These are phyloP conservation scores for Tamandua tetradactyla DNA, from an alignment of 2,797 vertebrate species.

Conservation along the genomic window DNA sequence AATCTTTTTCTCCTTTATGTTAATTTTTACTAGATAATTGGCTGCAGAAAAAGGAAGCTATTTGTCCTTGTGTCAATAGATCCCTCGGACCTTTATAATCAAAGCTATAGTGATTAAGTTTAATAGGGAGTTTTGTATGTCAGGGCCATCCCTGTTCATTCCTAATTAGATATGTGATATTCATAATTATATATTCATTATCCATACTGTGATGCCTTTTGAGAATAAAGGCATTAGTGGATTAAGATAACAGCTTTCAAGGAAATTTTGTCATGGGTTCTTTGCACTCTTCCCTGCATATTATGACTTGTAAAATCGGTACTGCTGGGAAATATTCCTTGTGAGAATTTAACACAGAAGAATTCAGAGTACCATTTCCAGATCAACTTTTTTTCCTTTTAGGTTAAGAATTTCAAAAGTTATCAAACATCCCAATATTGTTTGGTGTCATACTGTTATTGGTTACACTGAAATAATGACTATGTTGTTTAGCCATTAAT, in stretches of 20 bases:
- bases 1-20: neutral
- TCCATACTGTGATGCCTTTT: neutral
- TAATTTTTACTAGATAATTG: neutral
- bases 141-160: neutral
- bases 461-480: neutral
- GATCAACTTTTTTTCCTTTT: neutral
- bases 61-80: neutral
- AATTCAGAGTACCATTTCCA: conserved; percentile 22
- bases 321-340: neutral
- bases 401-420: neutral
- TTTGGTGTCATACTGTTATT: neutral
- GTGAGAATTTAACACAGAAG: neutral
- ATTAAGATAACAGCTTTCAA: conserved; percentile 14
- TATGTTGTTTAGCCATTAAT: neutral
- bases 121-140: conserved; percentile 29
- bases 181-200: neutral
- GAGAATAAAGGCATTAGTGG: neutral
- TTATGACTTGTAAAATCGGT: neutral
- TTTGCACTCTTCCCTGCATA: neutral
- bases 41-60: neutral
- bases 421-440: neutral
- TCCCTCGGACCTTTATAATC: neutral
- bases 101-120: conserved; percentile 32
- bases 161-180: neutral
- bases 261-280: neutral